Evolutionary conservation across 2,888 invertebrate genomes (phyloP).

Genomic region (Athripsodes cinereus): DNA sequence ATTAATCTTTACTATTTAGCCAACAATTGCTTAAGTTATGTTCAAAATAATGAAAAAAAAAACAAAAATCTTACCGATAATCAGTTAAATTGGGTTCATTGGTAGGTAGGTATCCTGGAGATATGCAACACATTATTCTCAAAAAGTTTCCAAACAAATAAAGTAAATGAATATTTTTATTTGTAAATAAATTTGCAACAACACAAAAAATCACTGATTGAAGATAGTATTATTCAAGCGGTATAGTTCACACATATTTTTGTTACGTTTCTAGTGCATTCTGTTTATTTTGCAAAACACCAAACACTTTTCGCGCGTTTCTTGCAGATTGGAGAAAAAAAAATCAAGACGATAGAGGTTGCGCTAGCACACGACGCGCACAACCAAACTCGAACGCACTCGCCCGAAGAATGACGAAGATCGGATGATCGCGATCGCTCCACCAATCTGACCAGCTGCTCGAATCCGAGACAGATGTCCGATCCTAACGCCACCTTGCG

Average conservation of each 20-base stretch:
- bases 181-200: neutral
- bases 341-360: neutral
- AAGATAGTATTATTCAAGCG: neutral
- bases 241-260: neutral
- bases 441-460: conserved; percentile 15
- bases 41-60: too few relatives aligned
- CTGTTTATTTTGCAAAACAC: neutral
- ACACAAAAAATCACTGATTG: neutral
- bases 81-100: neutral
- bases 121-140: neutral
- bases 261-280: neutral
- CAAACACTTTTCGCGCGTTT: neutral
- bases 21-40: too few relatives aligned
- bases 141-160: neutral
- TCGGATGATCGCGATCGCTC: too few relatives aligned
- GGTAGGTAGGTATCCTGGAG: neutral
- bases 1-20: neutral
- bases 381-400: neutral
- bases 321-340: neutral
- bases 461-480: conserved; percentile 13
- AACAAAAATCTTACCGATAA: neutral
- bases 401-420: conserved; percentile 16
- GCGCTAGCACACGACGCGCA: neutral
- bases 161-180: neutral
- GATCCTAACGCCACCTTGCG: conserved; percentile 1